Conservation (phyloP, 2,888 invertebrate genomes). For the Lochmaea crataegi region DNA sequence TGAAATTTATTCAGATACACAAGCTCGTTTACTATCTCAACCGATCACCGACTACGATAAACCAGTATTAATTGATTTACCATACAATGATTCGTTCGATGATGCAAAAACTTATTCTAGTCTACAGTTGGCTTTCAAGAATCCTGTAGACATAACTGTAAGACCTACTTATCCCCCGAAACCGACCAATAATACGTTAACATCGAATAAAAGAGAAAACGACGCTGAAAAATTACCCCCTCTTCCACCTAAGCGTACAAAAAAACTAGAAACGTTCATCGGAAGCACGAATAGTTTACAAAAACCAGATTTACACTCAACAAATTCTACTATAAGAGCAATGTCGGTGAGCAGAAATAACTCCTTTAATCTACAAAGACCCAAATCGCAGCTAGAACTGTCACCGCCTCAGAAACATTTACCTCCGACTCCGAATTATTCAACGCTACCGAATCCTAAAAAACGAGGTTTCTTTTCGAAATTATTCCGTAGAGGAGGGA, state of each 20-base stretch:
- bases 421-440: slow-evolving; percentile 64
- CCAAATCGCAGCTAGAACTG: slow-evolving; percentile 59
- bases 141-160: slow-evolving; percentile 74
- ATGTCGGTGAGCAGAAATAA: slow-evolving; percentile 55
- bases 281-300: slow-evolving; percentile 54
- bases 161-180: slow-evolving; percentile 61
- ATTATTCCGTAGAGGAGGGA: slow-evolving; percentile 71
- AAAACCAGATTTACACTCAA: slow-evolving; percentile 46
- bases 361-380: slow-evolving; percentile 58
- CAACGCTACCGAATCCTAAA: slow-evolving; percentile 68
- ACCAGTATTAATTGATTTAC: slow-evolving; percentile 42
- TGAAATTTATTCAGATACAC: slow-evolving; percentile 82
- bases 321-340: slow-evolving; percentile 48
- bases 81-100: slow-evolving; percentile 73
- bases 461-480: slow-evolving; percentile 75
- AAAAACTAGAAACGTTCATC: slow-evolving; percentile 67
- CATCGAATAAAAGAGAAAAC: slow-evolving; percentile 64
- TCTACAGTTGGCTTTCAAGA: slow-evolving; percentile 86
- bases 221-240: slow-evolving; percentile 74
- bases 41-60: slow-evolving; percentile 45
- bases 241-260: slow-evolving; percentile 82
- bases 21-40: slow-evolving; percentile 67
- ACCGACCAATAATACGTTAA: slow-evolving; percentile 62
- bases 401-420: slow-evolving; percentile 57
- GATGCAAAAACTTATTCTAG: slow-evolving; percentile 87